A percentile compares a stretch with the other conserved stretches of the same genome.
These are phyloP conservation scores for Tursiops truncatus DNA, from an alignment of 2,113 vertebrate genomes.

Conservation along the genomic window DNA sequence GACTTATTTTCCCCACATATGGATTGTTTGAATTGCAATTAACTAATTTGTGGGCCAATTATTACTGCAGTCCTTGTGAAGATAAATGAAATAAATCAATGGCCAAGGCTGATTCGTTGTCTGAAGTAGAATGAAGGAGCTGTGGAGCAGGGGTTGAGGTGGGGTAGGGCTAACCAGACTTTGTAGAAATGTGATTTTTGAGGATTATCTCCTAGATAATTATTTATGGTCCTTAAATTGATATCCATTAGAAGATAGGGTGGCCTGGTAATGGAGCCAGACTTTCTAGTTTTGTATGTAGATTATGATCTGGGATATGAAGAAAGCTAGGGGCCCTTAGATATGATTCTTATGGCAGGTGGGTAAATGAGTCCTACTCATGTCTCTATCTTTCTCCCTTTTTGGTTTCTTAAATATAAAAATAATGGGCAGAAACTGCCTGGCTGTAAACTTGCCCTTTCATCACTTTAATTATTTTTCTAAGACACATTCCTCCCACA, in stretches of 20 bases:
- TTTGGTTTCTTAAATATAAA: conserved; percentile 16
- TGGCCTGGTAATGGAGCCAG: neutral
- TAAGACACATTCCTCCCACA: neutral
- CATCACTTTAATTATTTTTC: neutral
- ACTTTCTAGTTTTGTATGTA: neutral
- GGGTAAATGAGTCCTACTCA: neutral
- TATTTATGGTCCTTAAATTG: neutral
- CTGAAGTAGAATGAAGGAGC: neutral
- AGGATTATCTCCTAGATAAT: neutral
- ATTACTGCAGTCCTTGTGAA: neutral
- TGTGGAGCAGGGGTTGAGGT: neutral
- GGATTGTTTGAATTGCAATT: neutral
- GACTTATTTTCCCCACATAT: neutral
- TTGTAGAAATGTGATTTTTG: neutral
- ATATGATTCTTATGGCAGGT: neutral
- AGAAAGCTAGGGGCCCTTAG: neutral
- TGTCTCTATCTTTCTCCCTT: neutral
- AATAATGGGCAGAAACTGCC: neutral
- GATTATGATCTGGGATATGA: neutral
- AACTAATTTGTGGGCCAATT: neutral
- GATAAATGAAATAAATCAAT: neutral
- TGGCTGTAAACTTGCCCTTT: conserved; percentile 1
- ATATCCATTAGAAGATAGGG: neutral
- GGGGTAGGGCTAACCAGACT: neutral
- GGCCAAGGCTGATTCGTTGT: neutral